Evolutionary conservation across 2,113 vertebrate species (phyloP).

Genomic region (Phylloscopus trochilus): DNA sequence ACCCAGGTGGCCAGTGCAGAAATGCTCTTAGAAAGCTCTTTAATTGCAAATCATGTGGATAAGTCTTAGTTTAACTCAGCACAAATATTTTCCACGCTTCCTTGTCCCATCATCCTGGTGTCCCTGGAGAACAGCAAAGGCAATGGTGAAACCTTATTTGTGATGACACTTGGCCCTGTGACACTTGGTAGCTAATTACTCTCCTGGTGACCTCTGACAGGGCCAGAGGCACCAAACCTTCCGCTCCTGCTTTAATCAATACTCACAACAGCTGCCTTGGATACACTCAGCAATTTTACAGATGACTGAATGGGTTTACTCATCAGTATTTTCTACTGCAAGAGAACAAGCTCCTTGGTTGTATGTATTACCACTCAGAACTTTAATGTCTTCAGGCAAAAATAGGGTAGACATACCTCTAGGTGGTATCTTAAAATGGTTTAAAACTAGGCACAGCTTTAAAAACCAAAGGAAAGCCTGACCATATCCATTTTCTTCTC

Average conservation of each 20-base stretch:
- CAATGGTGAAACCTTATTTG: conserved; percentile 30
- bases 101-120: not conserved
- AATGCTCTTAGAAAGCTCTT: conserved; percentile 39
- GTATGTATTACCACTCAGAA: not conserved
- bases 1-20: conserved; percentile 29
- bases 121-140: not conserved
- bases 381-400: not conserved
- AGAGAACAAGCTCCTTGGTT: not conserved
- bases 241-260: conserved; percentile 18
- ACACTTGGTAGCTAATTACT: conserved; percentile 36
- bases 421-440: not conserved
- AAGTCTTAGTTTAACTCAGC: conserved; percentile 51
- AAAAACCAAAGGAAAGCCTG: conserved; percentile 6
- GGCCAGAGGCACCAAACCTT: not conserved
- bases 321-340: conserved; percentile 30
- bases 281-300: conserved; percentile 6
- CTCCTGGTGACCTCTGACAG: conserved; percentile 46
- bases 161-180: conserved; percentile 13
- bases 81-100: conserved; percentile 31
- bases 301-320: not conserved
- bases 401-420: not conserved
- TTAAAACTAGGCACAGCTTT: not conserved
- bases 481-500: not conserved
- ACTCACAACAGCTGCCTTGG: conserved; percentile 7
- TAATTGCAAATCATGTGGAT: conserved; percentile 18